Percentiles rank a stretch among this genome's conserved stretches.
Conservation (phyloP, 2,797 vertebrate species). For the Cyprinodon diabolis region DNA sequence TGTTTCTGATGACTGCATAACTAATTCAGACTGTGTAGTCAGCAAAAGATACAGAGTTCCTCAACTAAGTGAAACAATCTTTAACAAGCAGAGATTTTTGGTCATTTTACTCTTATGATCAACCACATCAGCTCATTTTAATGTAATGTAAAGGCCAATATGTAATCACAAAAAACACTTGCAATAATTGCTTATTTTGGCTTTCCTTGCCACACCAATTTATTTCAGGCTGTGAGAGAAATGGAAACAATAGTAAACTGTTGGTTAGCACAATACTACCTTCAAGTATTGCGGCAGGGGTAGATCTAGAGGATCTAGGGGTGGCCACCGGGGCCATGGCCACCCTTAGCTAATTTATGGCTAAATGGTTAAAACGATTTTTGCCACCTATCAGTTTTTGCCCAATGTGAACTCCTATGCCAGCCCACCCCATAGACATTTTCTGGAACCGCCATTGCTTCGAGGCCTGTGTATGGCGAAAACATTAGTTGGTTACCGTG, state of each 20-base stretch:
- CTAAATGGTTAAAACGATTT: too few species aligned
- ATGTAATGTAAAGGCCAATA: not conserved
- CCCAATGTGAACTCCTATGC: too few species aligned
- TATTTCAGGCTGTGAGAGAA: not conserved
- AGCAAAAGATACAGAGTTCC: not conserved
- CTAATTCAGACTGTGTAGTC: not conserved
- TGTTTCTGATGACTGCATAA: conserved; percentile 2
- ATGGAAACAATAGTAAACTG: too few species aligned
- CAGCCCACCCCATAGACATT: too few species aligned
- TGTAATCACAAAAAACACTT: not conserved
- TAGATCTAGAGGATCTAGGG: too few species aligned
- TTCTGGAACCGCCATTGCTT: too few species aligned
- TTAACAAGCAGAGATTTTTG: not conserved
- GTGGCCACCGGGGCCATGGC: too few species aligned
- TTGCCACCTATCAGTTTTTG: too few species aligned
- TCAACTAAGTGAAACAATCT: not conserved
- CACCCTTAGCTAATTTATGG: too few species aligned
- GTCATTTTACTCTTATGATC: not conserved
- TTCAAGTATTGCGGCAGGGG: not conserved
- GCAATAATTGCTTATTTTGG: not conserved
- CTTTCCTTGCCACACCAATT: not conserved
- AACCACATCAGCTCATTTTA: not conserved
- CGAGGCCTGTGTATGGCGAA: too few species aligned
- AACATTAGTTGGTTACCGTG: too few species aligned
- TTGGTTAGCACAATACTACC: not conserved